Conservation (phyloP, 2,888 invertebrate genomes). For the Parascotia fuliginaria region DNA sequence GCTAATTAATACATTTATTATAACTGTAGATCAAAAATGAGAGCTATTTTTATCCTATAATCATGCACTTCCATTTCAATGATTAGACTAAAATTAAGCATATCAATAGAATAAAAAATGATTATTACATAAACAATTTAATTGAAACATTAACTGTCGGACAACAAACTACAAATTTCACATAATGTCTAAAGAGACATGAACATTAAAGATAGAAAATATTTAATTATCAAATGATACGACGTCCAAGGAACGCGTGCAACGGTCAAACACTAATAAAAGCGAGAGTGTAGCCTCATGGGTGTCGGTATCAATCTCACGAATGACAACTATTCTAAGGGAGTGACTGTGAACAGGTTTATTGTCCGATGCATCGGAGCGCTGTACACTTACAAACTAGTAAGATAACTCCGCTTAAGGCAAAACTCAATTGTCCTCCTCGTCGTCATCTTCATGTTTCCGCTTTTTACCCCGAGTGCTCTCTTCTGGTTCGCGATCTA, state of each 20-base stretch:
- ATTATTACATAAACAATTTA: constrained; percentile 84
- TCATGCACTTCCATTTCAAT: constrained; percentile 78
- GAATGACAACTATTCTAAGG: constrained; percentile 71
- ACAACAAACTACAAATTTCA: constrained; percentile 83
- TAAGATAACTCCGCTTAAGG: constrained; percentile 82
- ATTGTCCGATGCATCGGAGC: constrained; percentile 83
- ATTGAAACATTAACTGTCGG: constrained; percentile 81
- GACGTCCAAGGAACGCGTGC: constrained; percentile 37
- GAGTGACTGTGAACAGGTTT: constrained; percentile 66
- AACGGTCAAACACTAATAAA: constrained; percentile 43
- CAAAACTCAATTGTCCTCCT: constrained; percentile 82
- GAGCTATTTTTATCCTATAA: constrained; percentile 77
- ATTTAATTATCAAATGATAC: constrained; percentile 50
- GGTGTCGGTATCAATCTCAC: constrained; percentile 63
- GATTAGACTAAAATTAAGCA: constrained; percentile 80
- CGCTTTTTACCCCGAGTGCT: constrained; percentile 87
- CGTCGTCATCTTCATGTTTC: constrained; percentile 86
- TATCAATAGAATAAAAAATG: constrained; percentile 83
- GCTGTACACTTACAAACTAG: constrained; percentile 84
- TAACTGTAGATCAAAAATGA: constrained; percentile 69
- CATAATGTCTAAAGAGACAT: constrained; percentile 66
- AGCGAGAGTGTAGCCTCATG: constrained; percentile 55
- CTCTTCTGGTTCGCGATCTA: constrained; percentile 76
- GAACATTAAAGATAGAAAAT: constrained; percentile 67
- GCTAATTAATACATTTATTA: constrained; percentile 71